Percentiles rank a stretch among this genome's conserved stretches.
Evolutionary conservation across 2,797 vertebrate genomes (phyloP).

Genomic region (Melanotaenia pygmaea): DNA sequence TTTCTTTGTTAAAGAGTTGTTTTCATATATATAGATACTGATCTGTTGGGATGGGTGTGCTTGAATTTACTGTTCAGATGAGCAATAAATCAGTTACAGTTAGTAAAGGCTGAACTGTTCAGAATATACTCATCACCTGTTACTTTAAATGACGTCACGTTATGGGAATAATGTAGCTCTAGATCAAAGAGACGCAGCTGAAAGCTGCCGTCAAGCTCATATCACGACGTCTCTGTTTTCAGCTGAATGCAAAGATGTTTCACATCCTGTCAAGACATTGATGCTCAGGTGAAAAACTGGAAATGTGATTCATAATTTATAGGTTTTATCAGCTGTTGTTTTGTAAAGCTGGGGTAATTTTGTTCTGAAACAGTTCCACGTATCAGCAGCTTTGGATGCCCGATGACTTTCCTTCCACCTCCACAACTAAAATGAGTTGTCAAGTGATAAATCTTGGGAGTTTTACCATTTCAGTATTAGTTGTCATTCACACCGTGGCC

Average conservation of each 20-base stretch:
- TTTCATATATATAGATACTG: background rate
- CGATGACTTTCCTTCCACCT: background rate
- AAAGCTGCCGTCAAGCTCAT: slow-evolving; percentile 32
- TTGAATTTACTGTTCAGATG: accelerated
- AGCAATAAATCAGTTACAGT: background rate
- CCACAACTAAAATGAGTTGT: background rate
- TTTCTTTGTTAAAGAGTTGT: too few species aligned
- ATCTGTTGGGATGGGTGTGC: background rate
- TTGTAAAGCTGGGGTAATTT: background rate
- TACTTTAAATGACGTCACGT: background rate
- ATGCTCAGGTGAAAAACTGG: slow-evolving; percentile 3
- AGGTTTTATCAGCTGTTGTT: background rate
- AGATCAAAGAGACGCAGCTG: slow-evolving; percentile 25
- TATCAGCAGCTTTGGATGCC: background rate
- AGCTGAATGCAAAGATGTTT: slow-evolving; percentile 10
- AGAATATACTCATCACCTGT: background rate
- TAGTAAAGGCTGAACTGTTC: background rate
- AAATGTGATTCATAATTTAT: background rate
- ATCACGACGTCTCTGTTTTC: slow-evolving; percentile 31
- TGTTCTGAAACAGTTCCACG: background rate
- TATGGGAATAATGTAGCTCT: background rate
- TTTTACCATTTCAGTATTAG: background rate
- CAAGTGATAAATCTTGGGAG: background rate
- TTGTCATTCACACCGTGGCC: slow-evolving; percentile 1
- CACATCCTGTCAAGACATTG: slow-evolving; percentile 44